Evolutionary conservation across 2,113 vertebrate species (phyloP), one percentile per base, ranked within the genome.

Genomic region (Ophthalmolycus amberensis): DNA sequence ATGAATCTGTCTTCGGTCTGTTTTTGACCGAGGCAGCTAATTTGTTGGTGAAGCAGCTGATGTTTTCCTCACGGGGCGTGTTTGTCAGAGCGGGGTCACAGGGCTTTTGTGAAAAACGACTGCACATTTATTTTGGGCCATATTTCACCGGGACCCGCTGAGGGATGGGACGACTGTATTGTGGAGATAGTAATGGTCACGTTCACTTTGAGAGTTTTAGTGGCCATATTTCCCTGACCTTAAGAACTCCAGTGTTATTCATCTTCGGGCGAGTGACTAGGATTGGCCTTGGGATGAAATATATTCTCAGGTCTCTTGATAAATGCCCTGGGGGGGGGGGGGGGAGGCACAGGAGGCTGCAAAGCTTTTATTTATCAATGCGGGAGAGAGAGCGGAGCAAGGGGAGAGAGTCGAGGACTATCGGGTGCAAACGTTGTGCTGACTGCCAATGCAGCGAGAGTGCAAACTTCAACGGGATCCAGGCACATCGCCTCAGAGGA

Each of bases 191-290:
- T 89, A 93, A 93, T 93, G 91, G 94, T 93, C 92, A 92, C 92
- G 83, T 94, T 94, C 91, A 86, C 90, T 89, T 89, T 92, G 91
- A 93, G 91, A 92, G 90, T 93, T 94, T 95, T 94, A 94, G 91
- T 89, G 89, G 93, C 94, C 91, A 91, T 91, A 92, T 93, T 94
- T 92, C 92, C 91, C 85, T 93, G 92, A 94, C 94, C 94, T 90
- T 90, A 94, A 90, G 91, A 92, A 89, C 91, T 91, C 88, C 84
- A 15, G 74, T 82, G 90, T 91, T 93, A 94, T 95, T 94, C 93
- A 94, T 95, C 94, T 92, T 90, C 71, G 20, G 88, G 56, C 71
- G 1, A 85, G 78, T 89, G 89, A 92, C 93, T 92, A 22, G 86
- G 88, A 86, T 88, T 90, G 90, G 92, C 94, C 94, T 88, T 92